Conservation (phyloP, 2,888 invertebrate genomes). For the Endomychus coccineus region DNA sequence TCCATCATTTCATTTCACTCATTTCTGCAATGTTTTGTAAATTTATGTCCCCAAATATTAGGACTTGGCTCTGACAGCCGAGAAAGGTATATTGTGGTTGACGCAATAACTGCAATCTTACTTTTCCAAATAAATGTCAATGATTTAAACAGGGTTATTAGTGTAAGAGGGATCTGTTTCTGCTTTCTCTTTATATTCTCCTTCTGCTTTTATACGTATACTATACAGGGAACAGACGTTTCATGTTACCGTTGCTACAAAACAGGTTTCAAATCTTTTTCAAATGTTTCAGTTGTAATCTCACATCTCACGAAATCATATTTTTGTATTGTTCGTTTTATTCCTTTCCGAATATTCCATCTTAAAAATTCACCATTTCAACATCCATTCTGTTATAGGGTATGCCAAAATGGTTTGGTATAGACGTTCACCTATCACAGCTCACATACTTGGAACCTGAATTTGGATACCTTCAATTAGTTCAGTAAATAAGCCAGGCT, state of each 20-base stretch:
- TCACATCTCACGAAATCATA: too few relatives aligned
- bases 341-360: neutral
- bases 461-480: too few relatives aligned
- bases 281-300: too few relatives aligned
- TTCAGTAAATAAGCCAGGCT: too few relatives aligned
- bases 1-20: conserved; percentile 40
- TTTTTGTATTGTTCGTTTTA: too few relatives aligned
- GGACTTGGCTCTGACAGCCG: conserved; percentile 41
- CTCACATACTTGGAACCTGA: too few relatives aligned
- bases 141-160: conserved; percentile 38
- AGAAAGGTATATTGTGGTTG: conserved; percentile 23
- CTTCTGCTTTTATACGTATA: conserved; percentile 12
- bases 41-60: conserved; percentile 52
- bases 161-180: conserved; percentile 17
- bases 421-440: too few relatives aligned
- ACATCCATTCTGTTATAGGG: neutral
- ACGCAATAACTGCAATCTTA: conserved; percentile 36
- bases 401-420: neutral
- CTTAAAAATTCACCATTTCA: too few relatives aligned
- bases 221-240: too few relatives aligned
- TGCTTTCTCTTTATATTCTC: conserved; percentile 9
- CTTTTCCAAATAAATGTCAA: conserved; percentile 41
- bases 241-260: too few relatives aligned
- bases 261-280: too few relatives aligned
- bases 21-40: conserved; percentile 48